Conservation (phyloP, 2,113 vertebrate species). For the Oreochromis niloticus region DNA sequence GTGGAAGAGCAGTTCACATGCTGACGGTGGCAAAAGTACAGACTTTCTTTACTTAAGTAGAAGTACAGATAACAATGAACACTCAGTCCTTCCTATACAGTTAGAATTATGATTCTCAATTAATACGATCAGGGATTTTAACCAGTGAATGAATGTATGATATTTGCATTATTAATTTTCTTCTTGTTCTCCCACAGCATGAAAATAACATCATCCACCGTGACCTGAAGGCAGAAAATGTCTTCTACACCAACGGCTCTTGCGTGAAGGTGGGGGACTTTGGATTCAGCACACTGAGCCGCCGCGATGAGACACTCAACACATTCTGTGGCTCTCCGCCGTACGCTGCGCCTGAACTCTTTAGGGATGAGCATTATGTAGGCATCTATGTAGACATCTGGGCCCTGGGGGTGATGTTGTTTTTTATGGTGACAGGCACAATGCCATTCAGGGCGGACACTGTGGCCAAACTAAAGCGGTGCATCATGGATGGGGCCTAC, state of each 20-base stretch:
- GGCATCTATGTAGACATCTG: constrained; percentile 89
- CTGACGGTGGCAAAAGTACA: neutral
- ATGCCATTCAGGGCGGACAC: constrained; percentile 97
- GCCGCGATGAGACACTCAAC: constrained; percentile 84
- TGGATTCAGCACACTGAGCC: constrained; percentile 92
- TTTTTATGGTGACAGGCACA: constrained; percentile 86
- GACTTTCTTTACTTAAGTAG: neutral
- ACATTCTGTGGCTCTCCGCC: constrained; percentile 97
- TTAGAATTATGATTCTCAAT: neutral
- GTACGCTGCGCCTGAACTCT: constrained; percentile 92
- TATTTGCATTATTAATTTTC: neutral
- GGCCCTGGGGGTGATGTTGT: constrained; percentile 92
- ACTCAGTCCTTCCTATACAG: neutral
- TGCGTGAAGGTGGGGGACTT: constrained; percentile 97
- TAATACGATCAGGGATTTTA: neutral
- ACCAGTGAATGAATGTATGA: neutral
- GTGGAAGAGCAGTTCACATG: neutral
- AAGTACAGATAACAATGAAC: neutral
- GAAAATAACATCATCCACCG: constrained; percentile 93
- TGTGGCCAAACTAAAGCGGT: constrained; percentile 89
- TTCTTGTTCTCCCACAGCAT: constrained; percentile 74
- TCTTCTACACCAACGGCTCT: constrained; percentile 86
- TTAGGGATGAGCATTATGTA: constrained; percentile 87
- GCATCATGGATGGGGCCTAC: constrained; percentile 88
- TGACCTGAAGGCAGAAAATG: constrained; percentile 94